Base-by-base conservation (phyloP, 2,888 invertebrate genomes). In the Drepana falcataria region DNA sequence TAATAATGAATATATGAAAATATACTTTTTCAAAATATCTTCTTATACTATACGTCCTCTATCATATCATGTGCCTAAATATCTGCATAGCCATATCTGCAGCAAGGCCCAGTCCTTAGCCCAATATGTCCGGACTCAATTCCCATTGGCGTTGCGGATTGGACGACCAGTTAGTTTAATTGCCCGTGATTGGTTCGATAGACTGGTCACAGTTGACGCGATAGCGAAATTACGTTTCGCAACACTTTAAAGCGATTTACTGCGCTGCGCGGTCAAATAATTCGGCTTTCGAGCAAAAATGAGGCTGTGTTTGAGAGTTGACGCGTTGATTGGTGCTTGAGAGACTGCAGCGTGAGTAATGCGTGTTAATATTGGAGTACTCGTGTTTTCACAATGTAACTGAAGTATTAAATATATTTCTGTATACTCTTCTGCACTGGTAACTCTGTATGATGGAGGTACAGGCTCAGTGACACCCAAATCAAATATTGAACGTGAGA, bases 151-250 rank as follows among this genome's bases (percentile, higher is more conserved):
- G 3, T 7, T 33, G 35, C 47, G 47, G 51, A 52, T 52, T 52
- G 52, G 52, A 44, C 52, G 44, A 9, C 35, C 35, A 40, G 34
- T 1, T 3, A 33, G 47, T 41, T 47, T 52, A 52, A 52, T 52
- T 52, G 52, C n/a, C 47, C 52, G 47, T 52, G 52, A 52, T 52
- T 52, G 52, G 52, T 52, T 47, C 47, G 47, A 52, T 52, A 47
- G 35, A 52, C 35, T 52, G 47, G 47, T 35, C 35, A 35, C 52
- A 52, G 44, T 52, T 52, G 52, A 52, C 52, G 44, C 47, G 51
- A 35, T 33, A 49, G 51, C 51, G 41, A 51, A 51, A 51, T 51
- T 51, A 51, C 51, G 51, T 51, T 51, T 51, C 41, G 40, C 51
- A 51, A 33, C 51, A 51, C 40, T 51, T 51, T 51, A 51, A 51